A percentile compares a stretch with the other conserved stretches of the same genome.
phyloP scores from a whole-genome alignment of 1,140 invertebrate species.

The Sipha flava region DNA sequence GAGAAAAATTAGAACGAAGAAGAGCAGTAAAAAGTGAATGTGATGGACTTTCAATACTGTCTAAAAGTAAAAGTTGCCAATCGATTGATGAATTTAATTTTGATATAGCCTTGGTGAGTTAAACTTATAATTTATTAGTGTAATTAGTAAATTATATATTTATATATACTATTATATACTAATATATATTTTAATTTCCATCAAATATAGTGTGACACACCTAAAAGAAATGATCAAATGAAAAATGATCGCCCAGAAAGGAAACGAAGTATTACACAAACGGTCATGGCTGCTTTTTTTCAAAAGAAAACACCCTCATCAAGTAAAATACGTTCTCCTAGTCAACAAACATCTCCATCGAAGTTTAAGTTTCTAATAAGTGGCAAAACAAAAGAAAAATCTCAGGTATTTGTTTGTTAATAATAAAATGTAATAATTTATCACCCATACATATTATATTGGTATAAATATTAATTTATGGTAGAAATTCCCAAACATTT shows the following conservation, averaged over 20 bases:
- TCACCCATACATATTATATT: too few relatives aligned
- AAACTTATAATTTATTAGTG: neutral
- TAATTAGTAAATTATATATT: neutral
- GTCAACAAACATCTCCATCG: conserved; percentile 20
- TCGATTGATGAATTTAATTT: conserved; percentile 11
- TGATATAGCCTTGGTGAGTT: neutral
- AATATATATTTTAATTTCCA: neutral
- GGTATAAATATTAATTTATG: too few relatives aligned
- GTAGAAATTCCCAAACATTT: too few relatives aligned
- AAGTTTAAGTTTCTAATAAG: conserved; percentile 20
- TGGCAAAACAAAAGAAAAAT: conserved; percentile 19
- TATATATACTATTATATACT: neutral
- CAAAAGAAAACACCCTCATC: conserved; percentile 9
- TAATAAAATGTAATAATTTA: too few relatives aligned
- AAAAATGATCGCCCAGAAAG: conserved; percentile 2
- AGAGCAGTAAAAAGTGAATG: conserved; percentile 42
- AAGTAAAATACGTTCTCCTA: conserved; percentile 13
- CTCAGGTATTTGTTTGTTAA: conserved; percentile 11
- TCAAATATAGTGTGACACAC: neutral
- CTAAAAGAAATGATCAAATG: neutral
- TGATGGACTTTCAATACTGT: neutral
- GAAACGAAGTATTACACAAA: conserved; percentile 23
- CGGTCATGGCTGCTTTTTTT: conserved; percentile 23
- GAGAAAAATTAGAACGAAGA: conserved; percentile 45
- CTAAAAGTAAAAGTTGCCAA: conserved; percentile 24